Evolutionary conservation across 2,888 invertebrate species (phyloP).

Genomic region (Drosophila setosimentum): DNA sequence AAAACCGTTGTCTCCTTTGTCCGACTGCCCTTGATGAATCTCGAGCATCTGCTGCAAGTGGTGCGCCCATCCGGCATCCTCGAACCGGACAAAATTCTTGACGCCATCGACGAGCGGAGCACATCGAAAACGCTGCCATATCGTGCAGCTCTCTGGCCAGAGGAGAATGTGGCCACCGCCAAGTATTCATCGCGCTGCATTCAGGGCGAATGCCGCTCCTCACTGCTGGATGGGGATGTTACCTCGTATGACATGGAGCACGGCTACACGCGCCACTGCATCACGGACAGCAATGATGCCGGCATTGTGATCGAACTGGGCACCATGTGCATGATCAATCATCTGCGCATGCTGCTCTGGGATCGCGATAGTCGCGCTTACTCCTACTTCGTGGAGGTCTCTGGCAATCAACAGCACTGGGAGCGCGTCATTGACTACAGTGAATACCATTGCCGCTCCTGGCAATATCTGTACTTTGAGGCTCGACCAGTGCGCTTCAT

Average conservation of each 20-base stretch:
- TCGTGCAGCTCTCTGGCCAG: conserved; percentile 92
- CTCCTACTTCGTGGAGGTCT: conserved; percentile 89
- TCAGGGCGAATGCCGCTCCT: conserved; percentile 94
- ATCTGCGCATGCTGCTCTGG: conserved; percentile 96
- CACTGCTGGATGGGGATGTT: conserved; percentile 95
- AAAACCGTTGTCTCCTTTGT: conserved; percentile 88
- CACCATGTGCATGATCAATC: conserved; percentile 95
- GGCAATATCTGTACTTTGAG: conserved; percentile 97
- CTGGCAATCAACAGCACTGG: conserved; percentile 98
- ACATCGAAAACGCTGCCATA: conserved; percentile 93
- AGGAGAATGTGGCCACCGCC: conserved; percentile 95
- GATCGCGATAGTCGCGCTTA: conserved; percentile 93
- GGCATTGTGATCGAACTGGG: conserved; percentile 95
- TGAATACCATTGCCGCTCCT: conserved; percentile 96
- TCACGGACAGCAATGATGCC: conserved; percentile 89
- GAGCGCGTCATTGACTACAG: conserved; percentile 96
- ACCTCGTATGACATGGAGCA: conserved; percentile 96
- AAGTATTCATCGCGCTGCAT: conserved; percentile 94
- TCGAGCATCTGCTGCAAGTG: conserved; percentile 94
- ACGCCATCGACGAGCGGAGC: conserved; percentile 96
- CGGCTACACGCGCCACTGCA: conserved; percentile 95
- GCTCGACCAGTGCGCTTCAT: conserved; percentile 94
- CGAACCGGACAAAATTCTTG: conserved; percentile 95
- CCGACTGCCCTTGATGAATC: conserved; percentile 94
- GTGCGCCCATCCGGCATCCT: conserved; percentile 95